Percentiles rank a stretch among this genome's conserved stretches.
Conservation (phyloP, 2,797 vertebrate species). For the Amblyraja radiata region DNA sequence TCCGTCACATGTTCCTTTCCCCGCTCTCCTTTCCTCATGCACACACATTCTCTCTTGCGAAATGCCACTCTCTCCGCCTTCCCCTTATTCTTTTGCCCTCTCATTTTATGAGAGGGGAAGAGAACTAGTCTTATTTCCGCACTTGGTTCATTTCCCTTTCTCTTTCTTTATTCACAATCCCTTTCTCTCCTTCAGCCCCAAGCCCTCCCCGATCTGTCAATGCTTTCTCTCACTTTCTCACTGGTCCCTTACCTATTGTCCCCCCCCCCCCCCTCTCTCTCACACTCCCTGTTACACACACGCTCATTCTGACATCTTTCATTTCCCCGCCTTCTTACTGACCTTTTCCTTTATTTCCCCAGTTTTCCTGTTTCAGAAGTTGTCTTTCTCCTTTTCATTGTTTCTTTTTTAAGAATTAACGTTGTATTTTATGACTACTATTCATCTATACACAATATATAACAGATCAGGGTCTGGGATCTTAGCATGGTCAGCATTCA, state of each 20-base stretch:
- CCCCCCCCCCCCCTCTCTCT: background rate
- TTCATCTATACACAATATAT: too few relatives aligned
- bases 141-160: background rate
- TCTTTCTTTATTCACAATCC: too few relatives aligned
- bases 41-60: background rate
- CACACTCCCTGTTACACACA: background rate
- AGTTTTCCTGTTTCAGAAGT: background rate
- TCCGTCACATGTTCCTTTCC: background rate
- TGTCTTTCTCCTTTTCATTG: background rate
- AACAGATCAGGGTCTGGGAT: too few relatives aligned
- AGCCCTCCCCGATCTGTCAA: background rate
- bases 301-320: background rate
- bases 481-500: too few relatives aligned
- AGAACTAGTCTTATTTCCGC: background rate
- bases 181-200: too few relatives aligned
- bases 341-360: background rate
- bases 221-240: background rate
- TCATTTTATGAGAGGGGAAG: background rate
- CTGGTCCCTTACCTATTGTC: background rate
- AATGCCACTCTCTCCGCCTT: background rate
- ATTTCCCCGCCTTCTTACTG: too few relatives aligned
- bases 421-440: too few relatives aligned
- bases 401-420: background rate
- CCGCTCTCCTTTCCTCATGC: background rate
- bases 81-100: background rate